These are phyloP conservation scores for Rhea pennata DNA, from an alignment of 2,113 vertebrate species.

Conservation along the genomic window DNA sequence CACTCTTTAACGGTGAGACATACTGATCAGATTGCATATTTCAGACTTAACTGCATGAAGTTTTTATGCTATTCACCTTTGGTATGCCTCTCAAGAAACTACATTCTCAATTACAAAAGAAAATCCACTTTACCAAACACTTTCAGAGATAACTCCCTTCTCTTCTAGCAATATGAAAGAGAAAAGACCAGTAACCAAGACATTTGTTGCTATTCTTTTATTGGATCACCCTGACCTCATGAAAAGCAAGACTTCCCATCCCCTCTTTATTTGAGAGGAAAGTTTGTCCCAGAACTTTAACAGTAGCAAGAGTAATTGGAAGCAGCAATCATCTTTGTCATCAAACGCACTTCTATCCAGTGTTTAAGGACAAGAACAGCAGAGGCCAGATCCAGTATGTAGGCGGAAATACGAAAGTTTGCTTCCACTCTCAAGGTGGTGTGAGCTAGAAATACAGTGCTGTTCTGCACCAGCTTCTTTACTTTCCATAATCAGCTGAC, in stretches of 20 bases:
- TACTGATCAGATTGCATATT: neutral
- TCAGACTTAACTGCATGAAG: neutral
- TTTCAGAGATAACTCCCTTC: neutral
- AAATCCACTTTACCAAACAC: neutral
- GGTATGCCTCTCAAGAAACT: neutral
- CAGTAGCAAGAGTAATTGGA: neutral
- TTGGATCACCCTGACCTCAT: neutral
- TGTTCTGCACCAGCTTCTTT: neutral
- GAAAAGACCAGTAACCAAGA: neutral
- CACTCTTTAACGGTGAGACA: neutral
- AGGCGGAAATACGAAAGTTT: neutral
- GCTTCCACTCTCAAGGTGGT: neutral
- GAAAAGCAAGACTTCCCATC: neutral
- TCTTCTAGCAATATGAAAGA: neutral
- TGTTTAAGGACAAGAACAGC: neutral
- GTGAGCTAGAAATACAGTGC: neutral
- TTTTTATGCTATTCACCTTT: neutral
- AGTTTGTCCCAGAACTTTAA: neutral
- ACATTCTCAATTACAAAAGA: neutral
- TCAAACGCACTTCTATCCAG: neutral
- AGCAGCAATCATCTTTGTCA: neutral
- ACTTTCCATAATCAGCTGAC: neutral
- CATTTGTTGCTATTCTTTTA: neutral
- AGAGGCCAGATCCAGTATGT: neutral
- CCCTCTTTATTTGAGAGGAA: neutral